These are phyloP conservation scores for Strix aluco DNA, from an alignment of 2,113 vertebrate genomes.

Conservation along the genomic window DNA sequence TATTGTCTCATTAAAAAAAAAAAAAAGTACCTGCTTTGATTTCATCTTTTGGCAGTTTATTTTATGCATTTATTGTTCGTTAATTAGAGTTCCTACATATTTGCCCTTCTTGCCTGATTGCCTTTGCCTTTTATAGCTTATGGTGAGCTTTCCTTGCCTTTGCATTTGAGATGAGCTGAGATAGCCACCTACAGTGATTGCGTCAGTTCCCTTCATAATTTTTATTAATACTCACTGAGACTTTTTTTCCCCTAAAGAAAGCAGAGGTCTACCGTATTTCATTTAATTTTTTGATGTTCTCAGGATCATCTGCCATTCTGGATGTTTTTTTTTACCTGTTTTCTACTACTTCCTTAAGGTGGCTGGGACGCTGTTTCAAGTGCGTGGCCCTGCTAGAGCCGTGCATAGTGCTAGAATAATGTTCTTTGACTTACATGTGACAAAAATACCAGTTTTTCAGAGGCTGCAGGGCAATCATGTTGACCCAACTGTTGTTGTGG, in stretches of 20 bases:
- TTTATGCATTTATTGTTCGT: constrained; percentile 54
- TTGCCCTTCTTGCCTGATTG: constrained; percentile 63
- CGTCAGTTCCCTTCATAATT: constrained; percentile 55
- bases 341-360: not conserved
- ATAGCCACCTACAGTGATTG: constrained; percentile 60
- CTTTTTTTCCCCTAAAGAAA: not conserved
- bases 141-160: constrained; percentile 9
- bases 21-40: constrained; percentile 31
- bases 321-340: not conserved
- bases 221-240: constrained; percentile 33
- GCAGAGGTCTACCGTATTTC: constrained; percentile 4
- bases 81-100: constrained; percentile 59
- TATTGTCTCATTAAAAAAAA: constrained; percentile 24
- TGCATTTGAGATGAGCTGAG: constrained; percentile 58
- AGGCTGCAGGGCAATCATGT: constrained; percentile 30
- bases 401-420: not conserved
- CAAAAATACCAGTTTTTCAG: constrained; percentile 52
- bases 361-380: not conserved
- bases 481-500: constrained; percentile 13
- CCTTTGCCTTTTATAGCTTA: constrained; percentile 64
- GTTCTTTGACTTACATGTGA: constrained; percentile 51
- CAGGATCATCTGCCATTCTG: not conserved
- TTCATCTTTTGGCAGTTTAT: constrained; percentile 46
- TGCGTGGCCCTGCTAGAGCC: not conserved
- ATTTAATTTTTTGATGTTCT: not conserved